Evolutionary conservation across 2,113 vertebrate species (phyloP), one percentile per base, ranked within the genome.

Genomic region (Trachemys scripta): DNA sequence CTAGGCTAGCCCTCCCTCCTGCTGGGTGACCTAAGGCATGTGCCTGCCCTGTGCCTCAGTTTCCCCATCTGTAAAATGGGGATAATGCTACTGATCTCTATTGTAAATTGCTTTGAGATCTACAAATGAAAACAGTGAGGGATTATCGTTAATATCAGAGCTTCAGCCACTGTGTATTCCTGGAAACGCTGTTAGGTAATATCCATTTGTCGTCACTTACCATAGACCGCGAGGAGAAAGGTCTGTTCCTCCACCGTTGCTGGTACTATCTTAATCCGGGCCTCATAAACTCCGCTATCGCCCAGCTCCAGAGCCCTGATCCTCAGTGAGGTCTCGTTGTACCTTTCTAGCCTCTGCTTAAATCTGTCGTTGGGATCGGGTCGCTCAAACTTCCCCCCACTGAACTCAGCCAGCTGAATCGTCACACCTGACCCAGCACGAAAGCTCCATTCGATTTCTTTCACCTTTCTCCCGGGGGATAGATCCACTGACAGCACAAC

Each of bases 391-490:
- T 27, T 1, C 0, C 2, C 0, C 2, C 1, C 25, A 4, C 7
- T 1, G 12, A 80, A 31, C 10, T 80, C 85, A 8, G 42, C 83
- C 65, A 82, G 12, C 4, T 19, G 29, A 1, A 47, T 17, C 3
- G 4, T 8, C 2, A 1, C 5, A 17, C 27, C 69, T 20, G 10
- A 1, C 0, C 65, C 2, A 3, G 1, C 1, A 1, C 4, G 10
- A 8, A 89, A 85, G 4, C 19, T 57, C 92, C 92, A 76, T 25
- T 86, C 45, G 12, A 76, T 31, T 20, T 17, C 2, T 16, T 5
- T 59, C 53, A 82, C n/a, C 1, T 0, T 45, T 42, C 4, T 14
- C 14, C 5, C 6, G 1, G 38, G 29, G 5, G 83, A 14, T 27
- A 69, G 38, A 19, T 10, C 8, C 2, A 4, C 49, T 8, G 75